Evolutionary conservation across 2,113 vertebrate species (phyloP).

Genomic region (Hoplias malabaricus): DNA sequence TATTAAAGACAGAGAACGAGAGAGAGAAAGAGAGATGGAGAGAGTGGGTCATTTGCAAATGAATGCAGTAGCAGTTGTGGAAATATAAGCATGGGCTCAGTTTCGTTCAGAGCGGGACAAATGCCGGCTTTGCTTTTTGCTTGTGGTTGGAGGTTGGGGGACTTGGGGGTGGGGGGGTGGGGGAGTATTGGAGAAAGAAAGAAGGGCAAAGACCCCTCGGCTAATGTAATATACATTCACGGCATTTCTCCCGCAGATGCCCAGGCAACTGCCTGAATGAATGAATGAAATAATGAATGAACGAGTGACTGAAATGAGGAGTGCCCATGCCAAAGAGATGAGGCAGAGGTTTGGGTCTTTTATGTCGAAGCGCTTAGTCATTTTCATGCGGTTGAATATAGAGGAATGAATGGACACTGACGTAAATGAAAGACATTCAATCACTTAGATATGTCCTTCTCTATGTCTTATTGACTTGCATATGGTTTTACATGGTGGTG

Average conservation of each 20-base stretch:
- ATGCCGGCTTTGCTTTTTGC: conserved; percentile 77
- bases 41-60: conserved; percentile 92
- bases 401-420: not conserved
- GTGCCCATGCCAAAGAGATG: not conserved
- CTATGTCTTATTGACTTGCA: not conserved
- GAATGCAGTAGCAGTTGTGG: conserved; percentile 92
- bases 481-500: not conserved
- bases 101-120: conserved; percentile 85
- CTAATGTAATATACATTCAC: conserved; percentile 94
- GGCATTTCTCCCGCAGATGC: conserved; percentile 91
- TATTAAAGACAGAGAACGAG: conserved; percentile 74
- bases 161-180: conserved; percentile 75
- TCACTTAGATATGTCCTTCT: not conserved
- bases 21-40: conserved; percentile 62
- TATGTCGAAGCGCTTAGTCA: not conserved
- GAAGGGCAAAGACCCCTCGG: conserved; percentile 74
- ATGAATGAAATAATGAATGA: conserved; percentile 38
- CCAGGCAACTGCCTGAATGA: conserved; percentile 83
- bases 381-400: not conserved
- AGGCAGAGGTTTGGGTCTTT: not conserved
- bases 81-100: conserved; percentile 93
- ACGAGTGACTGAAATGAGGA: conserved; percentile 7
- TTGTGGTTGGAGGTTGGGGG: no score
- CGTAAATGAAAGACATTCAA: not conserved
- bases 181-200: conserved; percentile 52